Evolutionary conservation across 1,140 invertebrate species (phyloP), one percentile per base, ranked within the genome.

Genomic region (Uloborus diversus): DNA sequence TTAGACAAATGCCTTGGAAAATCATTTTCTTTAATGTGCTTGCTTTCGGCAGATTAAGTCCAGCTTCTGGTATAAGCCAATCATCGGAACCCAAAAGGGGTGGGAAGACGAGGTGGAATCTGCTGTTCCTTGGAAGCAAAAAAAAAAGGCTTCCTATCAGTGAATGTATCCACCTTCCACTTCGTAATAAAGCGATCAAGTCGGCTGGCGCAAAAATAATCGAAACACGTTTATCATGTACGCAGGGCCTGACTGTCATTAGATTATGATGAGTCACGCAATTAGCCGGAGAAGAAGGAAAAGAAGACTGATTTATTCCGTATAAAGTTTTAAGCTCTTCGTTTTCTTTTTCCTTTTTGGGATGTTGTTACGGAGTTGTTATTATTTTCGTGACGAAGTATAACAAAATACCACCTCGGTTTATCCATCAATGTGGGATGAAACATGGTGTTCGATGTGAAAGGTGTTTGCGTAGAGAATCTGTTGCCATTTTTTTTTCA

Each of bases 141-240:
- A 42, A 42, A 42, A 42, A 42, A 42, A 9, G 37, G 37, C 37
- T 42, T 42, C 37, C 37, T 42, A 42, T 42, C 17, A 42, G 17
- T 42, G 37, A 42, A 42, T 42, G 37, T 9, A 42, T 20, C 25
- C 17, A n/a, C 59, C 32, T 35, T n/a, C 59, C 32, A 9, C 25
- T 35, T 20, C 33, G n/a, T 64, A 33, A 64, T 64, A 64, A 64
- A 64, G 61, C 33, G 61, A 64, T 64, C 61, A 64, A 42, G 33
- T 23, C 23, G 35, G 32, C 25, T 32, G 42, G 32, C 61, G n/a
- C 33, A 37, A 17, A 64, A 64, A 37, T 64, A 64, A 64, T 64
- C 61, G 61, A 64, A 64, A 64, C 33, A 25, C 61, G 61, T 64
- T 64, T 35, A 64, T 64, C 61, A 64, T 13, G 61, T 23, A 33